Base-by-base conservation (phyloP, 64 coral and sea anemone species). In the Astreopora myriophthalma region DNA sequence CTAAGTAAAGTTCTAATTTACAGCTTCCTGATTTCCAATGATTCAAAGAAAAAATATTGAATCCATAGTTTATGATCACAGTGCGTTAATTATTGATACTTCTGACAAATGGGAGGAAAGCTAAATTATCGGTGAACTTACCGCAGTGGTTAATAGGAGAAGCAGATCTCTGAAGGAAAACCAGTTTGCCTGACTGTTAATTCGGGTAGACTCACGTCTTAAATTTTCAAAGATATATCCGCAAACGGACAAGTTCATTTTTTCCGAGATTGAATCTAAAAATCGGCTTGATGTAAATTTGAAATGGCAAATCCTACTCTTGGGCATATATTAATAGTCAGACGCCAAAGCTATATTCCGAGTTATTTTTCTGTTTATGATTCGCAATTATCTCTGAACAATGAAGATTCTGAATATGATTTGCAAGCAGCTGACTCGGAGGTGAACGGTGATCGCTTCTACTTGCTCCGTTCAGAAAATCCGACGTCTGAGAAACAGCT, bases 281-380 rank as follows among this genome's bases (percentile, higher is more conserved):
- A 75, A 38, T 75, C 30, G 3, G 11, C 42, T 0, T 16, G 52
- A 38, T 48, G 44, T 17, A 30, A 30, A 48, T 10, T 73, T 19
- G 26, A 20, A 25, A 87, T 73, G 84, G 67, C 65, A 57, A 87
- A 87, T 52, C 22, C 37, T 32, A 30, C 36, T 4, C 11, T 14
- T 16, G 84, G 65, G 12, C 84, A 87, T 87, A 73, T 87, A 28
- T 71, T 87, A 35, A 71, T 71, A 35, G 84, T 87, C 0, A 26
- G 84, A 87, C 84, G 84, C 65, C 84, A 87, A 69, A 87, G 69
- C 27, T 87, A 20, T 72, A 87, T 87, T 87, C 84, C 84, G 36
- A 87, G 38, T 72, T 87, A 87, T 39, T 87, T 87, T 72, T 71
- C 84, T 48, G 37, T 73, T 71, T 73, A 34, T 87, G 84, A 87